A percentile compares a stretch with the other conserved stretches of the same genome.
Evolutionary conservation across 2,888 invertebrate genomes (phyloP).

Genomic region (Macaria liturata): DNA sequence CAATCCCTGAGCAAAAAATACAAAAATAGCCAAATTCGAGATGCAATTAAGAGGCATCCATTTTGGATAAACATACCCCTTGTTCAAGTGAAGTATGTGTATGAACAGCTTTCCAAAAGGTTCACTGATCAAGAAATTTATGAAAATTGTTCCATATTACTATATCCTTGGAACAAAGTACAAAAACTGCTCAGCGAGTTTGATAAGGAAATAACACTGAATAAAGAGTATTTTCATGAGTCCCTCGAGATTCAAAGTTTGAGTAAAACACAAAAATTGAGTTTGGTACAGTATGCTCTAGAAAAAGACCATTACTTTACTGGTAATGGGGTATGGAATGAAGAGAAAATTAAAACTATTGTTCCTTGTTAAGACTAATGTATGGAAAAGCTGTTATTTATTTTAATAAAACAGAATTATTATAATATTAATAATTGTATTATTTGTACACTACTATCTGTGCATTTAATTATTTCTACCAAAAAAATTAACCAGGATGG

Average conservation of each 20-base stretch:
- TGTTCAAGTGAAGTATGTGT: slow-evolving; percentile 65
- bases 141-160: slow-evolving; percentile 67
- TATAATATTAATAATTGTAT: no score
- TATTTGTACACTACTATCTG: no score
- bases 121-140: slow-evolving; percentile 66
- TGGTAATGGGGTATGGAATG: slow-evolving; percentile 77
- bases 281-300: slow-evolving; percentile 67
- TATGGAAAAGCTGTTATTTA: background rate
- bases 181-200: slow-evolving; percentile 47
- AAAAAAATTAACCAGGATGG: no score
- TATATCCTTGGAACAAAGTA: slow-evolving; percentile 77
- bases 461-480: no score
- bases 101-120: slow-evolving; percentile 54
- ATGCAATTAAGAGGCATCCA: slow-evolving; percentile 63
- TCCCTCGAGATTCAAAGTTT: slow-evolving; percentile 51
- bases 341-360: slow-evolving; percentile 56
- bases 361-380: slow-evolving; percentile 10
- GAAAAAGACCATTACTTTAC: slow-evolving; percentile 76
- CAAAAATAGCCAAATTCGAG: slow-evolving; percentile 50
- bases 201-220: slow-evolving; percentile 35
- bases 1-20: slow-evolving; percentile 57
- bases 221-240: slow-evolving; percentile 43
- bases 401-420: no score
- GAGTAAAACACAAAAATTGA: slow-evolving; percentile 64
- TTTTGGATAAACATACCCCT: slow-evolving; percentile 75